Evolutionary conservation across 2,888 invertebrate genomes (phyloP).

Genomic region (Nemurella pictetii): DNA sequence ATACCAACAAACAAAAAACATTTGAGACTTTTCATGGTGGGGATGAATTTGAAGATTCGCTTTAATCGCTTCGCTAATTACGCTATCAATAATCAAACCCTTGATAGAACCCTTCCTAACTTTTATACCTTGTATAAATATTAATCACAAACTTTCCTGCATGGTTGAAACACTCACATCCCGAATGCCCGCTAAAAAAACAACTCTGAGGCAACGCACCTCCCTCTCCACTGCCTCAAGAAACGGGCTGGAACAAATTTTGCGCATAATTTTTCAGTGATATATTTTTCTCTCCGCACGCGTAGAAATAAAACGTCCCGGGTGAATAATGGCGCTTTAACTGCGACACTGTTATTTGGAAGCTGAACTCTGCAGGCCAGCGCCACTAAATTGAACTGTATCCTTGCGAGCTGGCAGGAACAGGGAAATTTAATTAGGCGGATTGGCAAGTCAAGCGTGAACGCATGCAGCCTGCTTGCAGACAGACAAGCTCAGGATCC

Average conservation of each 20-base stretch:
- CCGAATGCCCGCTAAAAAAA: too few species aligned
- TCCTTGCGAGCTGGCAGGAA: slow-evolving; percentile 30
- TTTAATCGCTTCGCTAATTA: too few species aligned
- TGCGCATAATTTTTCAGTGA: slow-evolving; percentile 10
- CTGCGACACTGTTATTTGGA: slow-evolving; percentile 29
- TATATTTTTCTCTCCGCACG: background rate
- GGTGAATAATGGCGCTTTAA: slow-evolving; percentile 20
- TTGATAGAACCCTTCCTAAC: too few species aligned
- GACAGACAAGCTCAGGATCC: background rate
- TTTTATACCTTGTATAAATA: too few species aligned
- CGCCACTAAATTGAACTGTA: slow-evolving; percentile 27
- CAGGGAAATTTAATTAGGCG: slow-evolving; percentile 32
- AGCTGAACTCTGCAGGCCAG: slow-evolving; percentile 14
- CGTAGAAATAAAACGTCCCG: background rate
- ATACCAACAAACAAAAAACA: too few species aligned
- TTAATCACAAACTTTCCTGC: too few species aligned
- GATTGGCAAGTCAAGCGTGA: slow-evolving; percentile 20
- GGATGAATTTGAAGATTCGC: too few species aligned
- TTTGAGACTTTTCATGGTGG: too few species aligned
- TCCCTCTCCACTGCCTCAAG: background rate
- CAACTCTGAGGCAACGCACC: background rate
- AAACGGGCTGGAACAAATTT: slow-evolving; percentile 8
- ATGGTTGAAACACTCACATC: too few species aligned
- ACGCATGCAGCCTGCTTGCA: background rate
- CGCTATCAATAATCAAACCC: too few species aligned